Conservation (phyloP, 1,140 invertebrate genomes). For the Cydia strobilella region DNA sequence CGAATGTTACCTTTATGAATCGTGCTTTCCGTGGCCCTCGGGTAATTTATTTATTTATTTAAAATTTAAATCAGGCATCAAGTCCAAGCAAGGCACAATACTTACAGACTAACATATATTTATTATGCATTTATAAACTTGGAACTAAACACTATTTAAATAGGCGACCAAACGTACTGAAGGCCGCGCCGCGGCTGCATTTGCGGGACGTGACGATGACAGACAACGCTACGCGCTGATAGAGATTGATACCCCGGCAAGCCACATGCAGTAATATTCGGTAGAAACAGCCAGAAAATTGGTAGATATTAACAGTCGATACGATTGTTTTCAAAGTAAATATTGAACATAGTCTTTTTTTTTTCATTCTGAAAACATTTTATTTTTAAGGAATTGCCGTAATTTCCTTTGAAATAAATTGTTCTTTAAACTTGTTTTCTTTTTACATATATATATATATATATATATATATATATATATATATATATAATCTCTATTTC, state of each 20-base stretch:
- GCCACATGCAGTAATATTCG: neutral
- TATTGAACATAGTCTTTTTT: neutral
- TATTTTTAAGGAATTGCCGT: neutral
- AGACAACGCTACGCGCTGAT: neutral
- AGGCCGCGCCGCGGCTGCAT: neutral
- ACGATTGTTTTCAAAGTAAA: neutral
- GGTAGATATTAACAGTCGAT: no score
- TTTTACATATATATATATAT: neutral
- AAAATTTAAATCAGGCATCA: no score
- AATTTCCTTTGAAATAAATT: no score
- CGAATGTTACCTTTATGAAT: no score
- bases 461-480: neutral
- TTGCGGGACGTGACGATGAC: neutral
- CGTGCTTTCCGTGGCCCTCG: no score
- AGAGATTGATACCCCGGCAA: neutral
- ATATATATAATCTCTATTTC: neutral
- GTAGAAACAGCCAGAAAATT: neutral
- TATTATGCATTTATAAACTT: no score
- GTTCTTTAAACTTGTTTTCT: neutral
- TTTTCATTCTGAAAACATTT: neutral
- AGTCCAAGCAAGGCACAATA: no score
- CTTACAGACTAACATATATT: no score
- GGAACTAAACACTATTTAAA: no score
- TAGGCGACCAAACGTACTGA: no score
- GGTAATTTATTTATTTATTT: no score